phyloP scores from a whole-genome alignment of 2,797 vertebrate species.

The Coracias cyanogaster region DNA sequence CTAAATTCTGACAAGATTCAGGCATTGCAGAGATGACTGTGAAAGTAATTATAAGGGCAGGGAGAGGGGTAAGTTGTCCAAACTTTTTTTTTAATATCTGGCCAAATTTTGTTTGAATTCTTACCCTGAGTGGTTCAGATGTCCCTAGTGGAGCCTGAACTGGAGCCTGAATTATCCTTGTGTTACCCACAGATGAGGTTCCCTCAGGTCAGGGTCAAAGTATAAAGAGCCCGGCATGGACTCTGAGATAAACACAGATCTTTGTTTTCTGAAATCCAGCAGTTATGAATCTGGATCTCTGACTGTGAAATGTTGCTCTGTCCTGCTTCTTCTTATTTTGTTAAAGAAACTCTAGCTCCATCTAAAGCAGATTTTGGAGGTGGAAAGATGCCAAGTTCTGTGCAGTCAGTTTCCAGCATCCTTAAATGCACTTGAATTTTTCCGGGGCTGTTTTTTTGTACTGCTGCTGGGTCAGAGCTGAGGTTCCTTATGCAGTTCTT shows the following conservation, averaged over 20 bases:
- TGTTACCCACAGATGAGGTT: slow-evolving; percentile 49
- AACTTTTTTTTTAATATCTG: not conserved
- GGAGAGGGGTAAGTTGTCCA: slow-evolving; percentile 25
- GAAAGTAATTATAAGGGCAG: slow-evolving; percentile 48
- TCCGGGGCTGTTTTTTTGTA: not conserved
- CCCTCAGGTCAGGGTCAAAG: slow-evolving; percentile 39
- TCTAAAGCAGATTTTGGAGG: slow-evolving; percentile 40
- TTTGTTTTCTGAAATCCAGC: slow-evolving; percentile 27
- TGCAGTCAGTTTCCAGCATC: slow-evolving; percentile 22
- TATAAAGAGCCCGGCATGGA: not conserved
- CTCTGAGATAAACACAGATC: slow-evolving; percentile 8
- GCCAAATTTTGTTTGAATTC: slow-evolving; percentile 26
- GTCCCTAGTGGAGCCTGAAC: not conserved
- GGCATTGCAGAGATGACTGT: slow-evolving; percentile 2
- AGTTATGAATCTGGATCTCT: not conserved
- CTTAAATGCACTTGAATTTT: slow-evolving; percentile 34
- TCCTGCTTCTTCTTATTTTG: not conserved
- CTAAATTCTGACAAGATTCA: slow-evolving; percentile 3
- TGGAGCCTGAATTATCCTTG: not conserved
- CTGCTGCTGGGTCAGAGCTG: not conserved
- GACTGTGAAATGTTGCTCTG: not conserved
- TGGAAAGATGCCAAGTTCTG: not conserved
- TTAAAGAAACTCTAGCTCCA: slow-evolving; percentile 43
- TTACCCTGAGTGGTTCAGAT: not conserved
- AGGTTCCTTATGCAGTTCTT: not conserved